phyloP scores from a whole-genome alignment of 2,888 invertebrate genomes.

The Caenorhabditis sp. region DNA sequence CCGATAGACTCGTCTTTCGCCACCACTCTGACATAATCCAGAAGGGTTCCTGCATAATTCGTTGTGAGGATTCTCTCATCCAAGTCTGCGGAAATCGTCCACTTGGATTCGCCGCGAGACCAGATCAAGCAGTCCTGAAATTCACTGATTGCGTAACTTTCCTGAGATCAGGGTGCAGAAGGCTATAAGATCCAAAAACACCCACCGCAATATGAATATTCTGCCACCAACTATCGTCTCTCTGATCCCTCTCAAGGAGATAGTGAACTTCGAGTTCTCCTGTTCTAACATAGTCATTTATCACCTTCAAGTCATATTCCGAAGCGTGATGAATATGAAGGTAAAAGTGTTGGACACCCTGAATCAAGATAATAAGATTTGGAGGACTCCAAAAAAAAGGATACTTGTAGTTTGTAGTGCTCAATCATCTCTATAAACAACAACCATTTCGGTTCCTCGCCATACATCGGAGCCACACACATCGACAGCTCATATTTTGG shows the following conservation, averaged over 20 bases:
- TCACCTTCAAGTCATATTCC: conserved; percentile 23
- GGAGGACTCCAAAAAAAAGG: too few species aligned
- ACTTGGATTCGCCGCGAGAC: conserved; percentile 36
- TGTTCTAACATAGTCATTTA: conserved; percentile 46
- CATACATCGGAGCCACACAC: conserved; percentile 50
- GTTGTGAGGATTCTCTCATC: conserved; percentile 54
- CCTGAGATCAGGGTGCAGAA: too few species aligned
- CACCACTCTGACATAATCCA: conserved; percentile 44
- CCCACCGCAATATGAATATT: conserved; percentile 22
- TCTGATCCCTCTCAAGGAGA: conserved; percentile 16
- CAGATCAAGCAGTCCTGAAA: conserved; percentile 31
- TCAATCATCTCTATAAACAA: conserved; percentile 48
- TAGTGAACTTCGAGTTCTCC: conserved; percentile 48
- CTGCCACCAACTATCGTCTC: conserved; percentile 37
- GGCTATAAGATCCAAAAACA: not conserved
- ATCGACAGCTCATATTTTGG: conserved; percentile 48
- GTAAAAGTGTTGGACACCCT: conserved; percentile 54
- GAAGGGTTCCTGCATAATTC: conserved; percentile 30
- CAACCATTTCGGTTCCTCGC: conserved; percentile 55
- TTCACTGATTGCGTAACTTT: not conserved
- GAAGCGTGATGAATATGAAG: conserved; percentile 29
- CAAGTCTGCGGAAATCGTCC: conserved; percentile 49
- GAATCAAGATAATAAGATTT: too few species aligned
- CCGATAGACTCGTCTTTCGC: conserved; percentile 21
- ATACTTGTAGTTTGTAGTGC: conserved; percentile 56